These are phyloP conservation scores for Petrophora chlorosata DNA, from an alignment of 2,888 invertebrate genomes.

Conservation along the genomic window DNA sequence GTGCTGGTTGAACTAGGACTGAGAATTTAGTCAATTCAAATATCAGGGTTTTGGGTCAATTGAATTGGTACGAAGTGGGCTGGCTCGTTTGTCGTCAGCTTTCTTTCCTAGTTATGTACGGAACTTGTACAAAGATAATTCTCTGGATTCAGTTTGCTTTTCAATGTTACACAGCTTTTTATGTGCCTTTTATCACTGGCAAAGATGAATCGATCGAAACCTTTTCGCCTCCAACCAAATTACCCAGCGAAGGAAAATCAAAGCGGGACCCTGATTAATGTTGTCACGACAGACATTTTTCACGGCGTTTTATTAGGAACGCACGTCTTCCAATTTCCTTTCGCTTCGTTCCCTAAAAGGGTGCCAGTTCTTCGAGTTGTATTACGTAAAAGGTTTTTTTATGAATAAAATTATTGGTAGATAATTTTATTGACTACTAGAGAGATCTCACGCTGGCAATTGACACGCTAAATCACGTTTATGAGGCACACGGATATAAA, in stretches of 20 bases:
- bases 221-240: conserved; percentile 29
- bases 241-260: conserved; percentile 32
- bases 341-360: conserved; percentile 11
- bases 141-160: conserved; percentile 3
- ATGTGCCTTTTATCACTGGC: conserved; percentile 23
- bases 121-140: background rate
- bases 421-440: conserved; percentile 17
- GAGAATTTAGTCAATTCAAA: conserved; percentile 14
- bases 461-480: conserved; percentile 30
- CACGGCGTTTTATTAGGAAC: conserved; percentile 27
- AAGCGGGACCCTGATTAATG: conserved; percentile 32
- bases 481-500: conserved; percentile 33
- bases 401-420: conserved; percentile 17
- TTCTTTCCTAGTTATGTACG: background rate
- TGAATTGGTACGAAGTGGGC: too few species aligned
- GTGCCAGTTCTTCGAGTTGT: conserved; percentile 14
- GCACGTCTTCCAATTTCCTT: conserved; percentile 26
- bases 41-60: conserved; percentile 11
- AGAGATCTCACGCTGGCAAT: conserved; percentile 21
- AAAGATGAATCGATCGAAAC: conserved; percentile 26
- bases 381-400: conserved; percentile 14
- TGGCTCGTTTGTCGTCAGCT: too few species aligned
- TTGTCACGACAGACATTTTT: conserved; percentile 32
- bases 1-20: conserved; percentile 1
- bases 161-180: conserved; percentile 5